Conservation (phyloP, 1,140 invertebrate genomes). For the Scaptomyza montana region DNA sequence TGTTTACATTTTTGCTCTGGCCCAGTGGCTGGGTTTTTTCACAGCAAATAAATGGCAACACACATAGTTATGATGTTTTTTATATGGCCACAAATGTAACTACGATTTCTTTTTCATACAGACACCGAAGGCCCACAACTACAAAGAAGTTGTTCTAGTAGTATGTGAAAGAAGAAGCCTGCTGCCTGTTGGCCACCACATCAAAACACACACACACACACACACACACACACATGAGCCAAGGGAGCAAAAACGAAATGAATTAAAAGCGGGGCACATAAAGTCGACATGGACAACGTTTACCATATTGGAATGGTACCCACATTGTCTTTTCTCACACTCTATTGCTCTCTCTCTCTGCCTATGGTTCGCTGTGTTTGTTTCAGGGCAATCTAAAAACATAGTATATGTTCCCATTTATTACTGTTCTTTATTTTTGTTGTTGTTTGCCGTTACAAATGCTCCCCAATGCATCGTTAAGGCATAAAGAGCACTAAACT, state of each 20-base stretch:
- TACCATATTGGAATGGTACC: conserved; percentile 37
- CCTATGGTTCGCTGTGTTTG: conserved; percentile 12
- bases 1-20: conserved; percentile 75
- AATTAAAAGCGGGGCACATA: conserved; percentile 65
- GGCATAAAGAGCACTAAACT: conserved; percentile 77
- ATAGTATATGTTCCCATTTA: conserved; percentile 21
- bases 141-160: conserved; percentile 14
- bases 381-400: not conserved
- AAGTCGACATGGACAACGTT: conserved; percentile 68
- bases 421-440: conserved; percentile 42
- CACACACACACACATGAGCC: conserved; percentile 15
- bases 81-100: conserved; percentile 67
- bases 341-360: not conserved
- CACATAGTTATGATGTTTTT: conserved; percentile 76
- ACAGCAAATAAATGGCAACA: conserved; percentile 43
- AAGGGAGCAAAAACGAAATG: conserved; percentile 48
- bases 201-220: conserved; percentile 11
- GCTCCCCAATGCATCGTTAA: conserved; percentile 73
- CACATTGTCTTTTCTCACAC: conserved; percentile 44
- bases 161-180: conserved; percentile 29
- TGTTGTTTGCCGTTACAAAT: conserved; percentile 57
- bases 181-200: conserved; percentile 1
- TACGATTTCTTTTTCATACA: not conserved
- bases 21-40: conserved; percentile 28
- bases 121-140: conserved; percentile 5